phyloP scores from a whole-genome alignment of 1,140 invertebrate genomes.

The Drosophila micromelanica region DNA sequence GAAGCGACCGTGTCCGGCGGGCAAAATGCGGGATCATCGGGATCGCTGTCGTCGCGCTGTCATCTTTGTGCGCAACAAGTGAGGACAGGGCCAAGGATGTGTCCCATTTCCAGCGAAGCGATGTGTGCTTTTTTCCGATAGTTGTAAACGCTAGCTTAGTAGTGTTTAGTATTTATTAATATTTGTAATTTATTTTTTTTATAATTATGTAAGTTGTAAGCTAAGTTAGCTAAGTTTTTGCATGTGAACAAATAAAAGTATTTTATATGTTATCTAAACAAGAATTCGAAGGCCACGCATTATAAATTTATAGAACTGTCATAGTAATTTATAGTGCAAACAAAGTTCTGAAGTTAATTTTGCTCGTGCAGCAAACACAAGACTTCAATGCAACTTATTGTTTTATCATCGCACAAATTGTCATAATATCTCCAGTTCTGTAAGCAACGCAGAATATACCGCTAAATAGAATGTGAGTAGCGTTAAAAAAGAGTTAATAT shows the following conservation, averaged over 20 bases:
- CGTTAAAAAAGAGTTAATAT: no score
- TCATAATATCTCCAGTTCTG: no score
- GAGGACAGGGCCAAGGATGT: slow-evolving; percentile 21
- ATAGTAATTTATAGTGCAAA: no score
- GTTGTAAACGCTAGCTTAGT: neutral
- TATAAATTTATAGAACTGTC: no score
- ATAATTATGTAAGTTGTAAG: slow-evolving; percentile 6
- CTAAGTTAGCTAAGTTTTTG: slow-evolving; percentile 2
- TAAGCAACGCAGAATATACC: no score
- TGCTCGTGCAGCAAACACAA: no score
- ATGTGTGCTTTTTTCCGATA: neutral
- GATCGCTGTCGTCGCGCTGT: slow-evolving; percentile 74
- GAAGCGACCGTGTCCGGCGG: slow-evolving; percentile 61
- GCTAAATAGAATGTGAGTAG: no score
- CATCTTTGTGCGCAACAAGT: slow-evolving; percentile 64
- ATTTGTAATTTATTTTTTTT: neutral
- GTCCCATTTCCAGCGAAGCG: no score
- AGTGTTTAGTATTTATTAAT: slow-evolving; percentile 18
- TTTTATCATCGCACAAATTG: no score
- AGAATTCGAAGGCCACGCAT: neutral
- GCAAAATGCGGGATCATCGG: slow-evolving; percentile 76
- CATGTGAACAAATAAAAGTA: slow-evolving; percentile 3
- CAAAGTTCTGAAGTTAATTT: no score
- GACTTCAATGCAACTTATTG: no score
- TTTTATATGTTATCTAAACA: neutral